Conservation (phyloP, 2,113 vertebrate species). For the Myiopsitta monachus region DNA sequence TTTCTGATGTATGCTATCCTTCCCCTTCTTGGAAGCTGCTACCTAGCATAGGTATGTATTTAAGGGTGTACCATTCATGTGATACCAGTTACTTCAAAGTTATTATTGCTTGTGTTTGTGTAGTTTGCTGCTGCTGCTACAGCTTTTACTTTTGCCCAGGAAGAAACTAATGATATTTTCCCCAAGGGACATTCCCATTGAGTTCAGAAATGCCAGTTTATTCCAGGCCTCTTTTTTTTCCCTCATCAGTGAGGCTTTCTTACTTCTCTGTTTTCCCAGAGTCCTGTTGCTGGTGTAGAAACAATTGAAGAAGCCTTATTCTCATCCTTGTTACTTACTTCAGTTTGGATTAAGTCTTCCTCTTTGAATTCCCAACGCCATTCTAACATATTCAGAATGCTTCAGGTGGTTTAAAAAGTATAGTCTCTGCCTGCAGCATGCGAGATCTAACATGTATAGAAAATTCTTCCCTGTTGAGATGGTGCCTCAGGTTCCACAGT, state of each 20-base stretch:
- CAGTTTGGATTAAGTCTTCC: background rate
- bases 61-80: background rate
- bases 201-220: background rate
- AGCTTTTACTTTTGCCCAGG: background rate
- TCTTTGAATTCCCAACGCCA: background rate
- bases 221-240: background rate
- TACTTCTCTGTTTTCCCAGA: background rate
- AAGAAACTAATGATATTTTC: background rate
- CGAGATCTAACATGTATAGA: background rate
- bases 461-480: background rate
- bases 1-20: background rate
- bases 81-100: background rate
- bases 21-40: background rate
- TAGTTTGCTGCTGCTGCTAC: background rate
- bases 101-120: background rate
- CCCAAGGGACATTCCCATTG: background rate
- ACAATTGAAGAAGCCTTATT: background rate
- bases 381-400: background rate
- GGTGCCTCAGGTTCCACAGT: background rate
- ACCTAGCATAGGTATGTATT: background rate
- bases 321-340: background rate
- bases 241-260: background rate
- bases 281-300: background rate
- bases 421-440: background rate
- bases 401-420: background rate